A percentile compares a stretch with the other conserved stretches of the same genome.
Conservation (phyloP, 1,140 invertebrate species). For the Bombus sibiricus region DNA sequence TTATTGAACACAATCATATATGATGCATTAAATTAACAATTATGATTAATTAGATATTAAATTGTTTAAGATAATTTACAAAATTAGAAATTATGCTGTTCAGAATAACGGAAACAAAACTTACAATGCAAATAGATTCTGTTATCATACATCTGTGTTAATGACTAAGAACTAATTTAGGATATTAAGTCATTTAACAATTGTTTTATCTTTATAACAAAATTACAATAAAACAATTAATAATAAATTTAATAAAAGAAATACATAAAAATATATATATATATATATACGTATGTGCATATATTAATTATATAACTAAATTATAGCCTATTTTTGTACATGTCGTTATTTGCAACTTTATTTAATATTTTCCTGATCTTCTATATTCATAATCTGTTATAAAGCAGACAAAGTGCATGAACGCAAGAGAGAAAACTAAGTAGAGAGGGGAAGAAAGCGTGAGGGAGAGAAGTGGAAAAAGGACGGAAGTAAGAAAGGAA, state of each 20-base stretch:
- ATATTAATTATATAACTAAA: slow-evolving; percentile 44
- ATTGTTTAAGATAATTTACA: background rate
- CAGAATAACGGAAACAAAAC: background rate
- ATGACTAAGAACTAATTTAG: background rate
- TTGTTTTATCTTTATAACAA: background rate
- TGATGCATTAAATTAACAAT: background rate
- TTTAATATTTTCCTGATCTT: background rate
- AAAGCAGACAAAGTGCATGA: slow-evolving; percentile 20
- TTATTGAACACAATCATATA: background rate
- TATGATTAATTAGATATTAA: background rate
- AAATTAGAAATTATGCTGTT: background rate
- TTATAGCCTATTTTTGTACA: background rate
- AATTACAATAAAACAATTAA: background rate
- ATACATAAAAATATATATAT: background rate
- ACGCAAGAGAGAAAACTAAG: slow-evolving; percentile 1
- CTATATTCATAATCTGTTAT: background rate
- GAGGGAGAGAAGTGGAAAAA: slow-evolving; percentile 48
- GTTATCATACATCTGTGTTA: background rate
- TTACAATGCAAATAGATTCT: background rate
- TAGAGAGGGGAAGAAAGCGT: slow-evolving; percentile 38
- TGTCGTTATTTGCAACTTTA: background rate
- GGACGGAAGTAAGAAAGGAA: slow-evolving; percentile 41
- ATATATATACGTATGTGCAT: slow-evolving; percentile 11
- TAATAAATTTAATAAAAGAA: slow-evolving; percentile 8
- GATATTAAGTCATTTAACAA: background rate